Evolutionary conservation across 2,113 vertebrate species (phyloP), one percentile per base, ranked within the genome.

Genomic region (Burhinus oedicnemus): DNA sequence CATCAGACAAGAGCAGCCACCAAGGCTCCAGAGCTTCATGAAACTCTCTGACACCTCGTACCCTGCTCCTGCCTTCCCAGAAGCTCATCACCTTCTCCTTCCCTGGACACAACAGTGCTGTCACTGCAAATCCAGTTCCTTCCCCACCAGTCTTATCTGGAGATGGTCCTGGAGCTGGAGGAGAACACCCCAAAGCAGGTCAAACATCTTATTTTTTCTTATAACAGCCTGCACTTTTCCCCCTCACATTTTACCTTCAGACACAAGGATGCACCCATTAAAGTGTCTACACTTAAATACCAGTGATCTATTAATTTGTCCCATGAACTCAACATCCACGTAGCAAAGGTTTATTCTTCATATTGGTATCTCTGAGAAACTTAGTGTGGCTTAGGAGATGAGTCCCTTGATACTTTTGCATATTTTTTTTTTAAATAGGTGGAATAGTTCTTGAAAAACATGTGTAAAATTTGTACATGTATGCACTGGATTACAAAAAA

Each of bases 21-120:
- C 45, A 44, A 47, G 10, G 12, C 27, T 79, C 11, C 75, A 79
- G 78, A 64, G 23, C 40, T 64, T 34, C 22, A 1, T 5, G 40
- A 44, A 29, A 1, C 3, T 23, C 27, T 16, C 4, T 13, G 16
- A 26, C 1, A 2, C 17, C 27, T 65, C 0, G 0, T 2, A 10
- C 9, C 13, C 27, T 72, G 15, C 23, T 82, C 21, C 52, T 79
- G 32, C 17, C 19, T 25, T 23, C 7, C 12, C 55, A 21, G 32
- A 42, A 83, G 17, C 17, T 79, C 44, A 51, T 57, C 25, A 11
- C 6, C 51, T 45, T 27, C 55, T 58, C 29, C 51, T 62, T 82
- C 57, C 57, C 21, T 23, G 23, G 49, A 51, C 22, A 34, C 2
- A 2, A 14, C 5, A 22, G 9, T 6, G 7, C 17, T 69, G 25